Base-by-base conservation (phyloP, 1,140 invertebrate genomes). In the Lucilia sericata region DNA sequence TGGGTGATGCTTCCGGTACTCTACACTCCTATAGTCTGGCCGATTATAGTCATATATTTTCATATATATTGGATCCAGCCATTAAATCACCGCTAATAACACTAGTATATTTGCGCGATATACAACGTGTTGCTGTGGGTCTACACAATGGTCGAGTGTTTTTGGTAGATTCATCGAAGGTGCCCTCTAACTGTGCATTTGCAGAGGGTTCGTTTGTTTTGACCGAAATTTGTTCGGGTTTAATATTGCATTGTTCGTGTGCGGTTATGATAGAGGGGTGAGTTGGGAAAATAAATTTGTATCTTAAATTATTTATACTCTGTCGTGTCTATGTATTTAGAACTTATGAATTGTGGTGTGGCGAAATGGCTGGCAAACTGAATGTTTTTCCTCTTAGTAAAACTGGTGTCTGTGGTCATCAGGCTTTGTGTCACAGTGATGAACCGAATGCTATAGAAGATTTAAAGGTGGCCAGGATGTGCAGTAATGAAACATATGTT, bases 1-100 rank as follows among this genome's bases (percentile, higher is more conserved):
- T 98, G 83, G 97, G 97, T 0, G 97, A 98, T 91, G 95, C 94
- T 83, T 91, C 93, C 0, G 96, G 96, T 17, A 94, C 95, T 83
- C 94, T 98, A 78, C 95, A 96, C 87, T 95, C 96, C 0, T 97
- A 96, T 86, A 92, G 92, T 94, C 91, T 91, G 34, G 87, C 91
- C 10, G 93, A 92, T 87, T 93, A 92, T 84, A 90, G 88, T 47
- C 92, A 92, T 87, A 88, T 94, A 78, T 95, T 94, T 88, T 92
- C 92, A 13, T 94, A 93, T 84, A 89, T 92, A 83, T 86, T 93
- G 12, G 93, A 93, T 87, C 88, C 85, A 87, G 92, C 83, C 89
- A 94, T 85, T 87, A 92, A 86, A 91, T 93, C 87, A 91, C 93
- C 19, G 91, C 93, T 96, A 7, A 92, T 95, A 81, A 92, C 93